phyloP scores from a whole-genome alignment of 2,888 invertebrate genomes.

The Hirtodrosophila alboralis region DNA sequence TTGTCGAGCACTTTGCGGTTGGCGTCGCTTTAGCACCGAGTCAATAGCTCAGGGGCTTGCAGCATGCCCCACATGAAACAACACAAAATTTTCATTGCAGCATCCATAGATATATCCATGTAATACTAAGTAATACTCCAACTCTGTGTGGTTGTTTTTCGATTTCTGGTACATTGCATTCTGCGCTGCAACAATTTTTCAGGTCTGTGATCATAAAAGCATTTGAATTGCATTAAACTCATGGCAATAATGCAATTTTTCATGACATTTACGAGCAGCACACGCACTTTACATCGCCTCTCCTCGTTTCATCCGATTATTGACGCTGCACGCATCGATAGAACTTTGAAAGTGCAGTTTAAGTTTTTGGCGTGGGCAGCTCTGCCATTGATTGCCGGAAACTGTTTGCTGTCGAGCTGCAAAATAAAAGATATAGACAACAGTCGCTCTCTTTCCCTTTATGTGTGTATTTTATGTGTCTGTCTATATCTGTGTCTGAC shows the following conservation, averaged over 20 bases:
- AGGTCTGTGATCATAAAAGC: constrained; percentile 43
- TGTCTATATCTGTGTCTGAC: constrained; percentile 19
- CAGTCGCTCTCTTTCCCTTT: not conserved
- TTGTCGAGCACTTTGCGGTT: constrained; percentile 55
- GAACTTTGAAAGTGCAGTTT: constrained; percentile 5
- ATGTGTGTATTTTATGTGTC: constrained; percentile 6
- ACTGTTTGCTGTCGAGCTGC: constrained; percentile 47
- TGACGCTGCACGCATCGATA: constrained; percentile 5
- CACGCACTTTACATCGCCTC: constrained; percentile 16
- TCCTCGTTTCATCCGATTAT: constrained; percentile 14
- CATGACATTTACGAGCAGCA: constrained; percentile 38
- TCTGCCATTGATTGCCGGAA: constrained; percentile 44
- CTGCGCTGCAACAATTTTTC: constrained; percentile 22
- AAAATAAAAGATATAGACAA: constrained; percentile 30
- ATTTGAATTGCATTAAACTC: constrained; percentile 63
- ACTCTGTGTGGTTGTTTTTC: constrained; percentile 9
- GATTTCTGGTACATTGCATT: constrained; percentile 37
- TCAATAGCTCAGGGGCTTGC: constrained; percentile 18
- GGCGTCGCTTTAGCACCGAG: constrained; percentile 38
- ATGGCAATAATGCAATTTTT: constrained; percentile 60
- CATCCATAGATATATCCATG: constrained; percentile 24
- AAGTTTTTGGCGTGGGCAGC: constrained; percentile 23
- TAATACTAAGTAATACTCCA: not conserved
- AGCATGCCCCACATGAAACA: constrained; percentile 23
- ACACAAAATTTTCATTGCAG: constrained; percentile 37